Percentiles rank a stretch among this genome's conserved stretches.
phyloP scores from a whole-genome alignment of 2,888 invertebrate genomes.

The Dorcus parallelipipedus region DNA sequence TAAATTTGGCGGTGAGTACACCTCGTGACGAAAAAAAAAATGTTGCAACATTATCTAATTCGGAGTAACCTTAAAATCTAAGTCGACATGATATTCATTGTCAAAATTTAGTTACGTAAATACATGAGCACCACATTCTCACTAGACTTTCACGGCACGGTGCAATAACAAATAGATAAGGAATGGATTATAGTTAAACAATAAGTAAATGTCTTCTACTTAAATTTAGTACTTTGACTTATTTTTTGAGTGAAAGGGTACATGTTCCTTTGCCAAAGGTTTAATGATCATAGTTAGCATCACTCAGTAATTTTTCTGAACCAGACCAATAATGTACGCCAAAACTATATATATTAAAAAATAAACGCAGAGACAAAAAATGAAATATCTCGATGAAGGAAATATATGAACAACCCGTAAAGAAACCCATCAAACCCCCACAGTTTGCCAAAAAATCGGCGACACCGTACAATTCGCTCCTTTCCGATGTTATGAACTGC shows the following conservation, averaged over 20 bases:
- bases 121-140: too few species aligned
- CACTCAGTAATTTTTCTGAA: slow-evolving; percentile 35
- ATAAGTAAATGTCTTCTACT: too few species aligned
- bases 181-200: too few species aligned
- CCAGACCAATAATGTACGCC: slow-evolving; percentile 46
- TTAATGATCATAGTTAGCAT: slow-evolving; percentile 26
- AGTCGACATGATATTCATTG: too few species aligned
- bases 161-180: too few species aligned
- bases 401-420: slow-evolving; percentile 63
- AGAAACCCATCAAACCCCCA: slow-evolving; percentile 58
- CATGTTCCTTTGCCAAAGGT: background rate
- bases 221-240: too few species aligned
- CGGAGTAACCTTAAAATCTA: too few species aligned
- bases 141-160: too few species aligned
- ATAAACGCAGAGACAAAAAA: slow-evolving; percentile 53
- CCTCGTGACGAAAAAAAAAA: too few species aligned
- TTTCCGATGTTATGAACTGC: slow-evolving; percentile 54
- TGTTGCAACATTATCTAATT: too few species aligned
- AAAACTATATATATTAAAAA: slow-evolving; percentile 51
- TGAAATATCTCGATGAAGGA: slow-evolving; percentile 61
- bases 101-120: too few species aligned
- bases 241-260: background rate
- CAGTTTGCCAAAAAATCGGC: slow-evolving; percentile 58
- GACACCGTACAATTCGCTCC: slow-evolving; percentile 56
- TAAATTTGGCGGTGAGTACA: too few species aligned